Percentiles rank a stretch among this genome's conserved stretches.
Conservation (phyloP, 2,888 invertebrate genomes). For the Cabera pusaria region DNA sequence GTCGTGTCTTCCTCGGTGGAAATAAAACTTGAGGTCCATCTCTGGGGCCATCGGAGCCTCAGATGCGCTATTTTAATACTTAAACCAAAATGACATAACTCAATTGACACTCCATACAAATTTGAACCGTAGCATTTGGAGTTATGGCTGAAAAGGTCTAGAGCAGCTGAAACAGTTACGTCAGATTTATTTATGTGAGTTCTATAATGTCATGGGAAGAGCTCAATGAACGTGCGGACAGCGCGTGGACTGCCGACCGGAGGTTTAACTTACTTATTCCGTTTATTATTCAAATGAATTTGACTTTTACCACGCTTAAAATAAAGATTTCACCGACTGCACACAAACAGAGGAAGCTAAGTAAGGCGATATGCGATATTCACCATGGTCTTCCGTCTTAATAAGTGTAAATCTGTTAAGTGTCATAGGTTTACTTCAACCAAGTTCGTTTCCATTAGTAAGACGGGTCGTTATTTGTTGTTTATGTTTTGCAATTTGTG, state of each 20-base stretch:
- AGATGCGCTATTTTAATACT: constrained; percentile 71
- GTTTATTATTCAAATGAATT: constrained; percentile 45
- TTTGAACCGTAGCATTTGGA: neutral
- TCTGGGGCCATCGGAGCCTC: constrained; percentile 79
- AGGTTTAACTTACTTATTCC: constrained; percentile 56
- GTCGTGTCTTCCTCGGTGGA: constrained; percentile 82
- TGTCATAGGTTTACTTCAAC: constrained; percentile 48
- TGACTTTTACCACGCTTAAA: constrained; percentile 37
- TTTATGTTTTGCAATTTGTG: constrained; percentile 32
- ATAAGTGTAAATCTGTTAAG: constrained; percentile 62
- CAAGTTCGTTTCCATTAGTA: constrained; percentile 42
- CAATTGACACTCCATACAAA: constrained; percentile 5
- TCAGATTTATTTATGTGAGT: constrained; percentile 39
- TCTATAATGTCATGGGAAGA: constrained; percentile 83
- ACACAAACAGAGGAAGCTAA: constrained; percentile 32
- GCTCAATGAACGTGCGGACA: constrained; percentile 81
- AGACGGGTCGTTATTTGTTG: constrained; percentile 34
- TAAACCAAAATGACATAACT: constrained; percentile 41
- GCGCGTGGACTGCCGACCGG: constrained; percentile 77
- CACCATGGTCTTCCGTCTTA: constrained; percentile 51
- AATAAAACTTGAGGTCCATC: constrained; percentile 83
- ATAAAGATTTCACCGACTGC: constrained; percentile 41
- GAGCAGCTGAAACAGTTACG: constrained; percentile 34
- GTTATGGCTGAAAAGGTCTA: constrained; percentile 25
- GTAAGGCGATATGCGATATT: constrained; percentile 42